Evolutionary conservation across 2,797 vertebrate species (phyloP).

Genomic region (Falco berigora): DNA sequence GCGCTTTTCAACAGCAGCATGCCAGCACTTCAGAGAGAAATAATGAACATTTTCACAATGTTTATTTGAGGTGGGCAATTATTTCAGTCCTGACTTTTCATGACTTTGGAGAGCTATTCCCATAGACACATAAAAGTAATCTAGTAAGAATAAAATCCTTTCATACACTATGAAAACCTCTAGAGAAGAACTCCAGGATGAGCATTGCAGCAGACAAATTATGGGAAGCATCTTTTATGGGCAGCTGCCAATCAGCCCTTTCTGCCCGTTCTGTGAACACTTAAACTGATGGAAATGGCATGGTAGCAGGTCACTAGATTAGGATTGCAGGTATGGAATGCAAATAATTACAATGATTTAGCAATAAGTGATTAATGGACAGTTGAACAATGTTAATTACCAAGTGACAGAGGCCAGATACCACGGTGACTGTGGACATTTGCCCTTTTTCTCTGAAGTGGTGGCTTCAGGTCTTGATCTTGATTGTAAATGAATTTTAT

Average conservation of each 20-base stretch:
- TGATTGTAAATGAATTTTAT: neutral
- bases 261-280: neutral
- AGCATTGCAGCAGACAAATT: neutral
- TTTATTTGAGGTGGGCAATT: neutral
- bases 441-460: neutral
- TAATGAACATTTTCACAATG: neutral
- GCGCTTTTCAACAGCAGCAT: too few relatives aligned
- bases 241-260: neutral
- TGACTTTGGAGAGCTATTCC: neutral
- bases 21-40: neutral
- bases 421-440: neutral
- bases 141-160: neutral
- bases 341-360: neutral
- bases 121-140: neutral
- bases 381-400: neutral
- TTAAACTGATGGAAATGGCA: neutral
- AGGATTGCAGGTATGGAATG: neutral
- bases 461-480: neutral
- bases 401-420: neutral
- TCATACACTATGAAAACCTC: neutral
- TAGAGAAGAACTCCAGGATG: neutral
- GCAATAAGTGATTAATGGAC: neutral
- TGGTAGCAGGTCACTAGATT: neutral
- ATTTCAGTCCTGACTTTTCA: neutral
- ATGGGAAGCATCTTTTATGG: neutral